Conservation (phyloP, 2,888 invertebrate genomes). For the Argyresthia goedartella region DNA sequence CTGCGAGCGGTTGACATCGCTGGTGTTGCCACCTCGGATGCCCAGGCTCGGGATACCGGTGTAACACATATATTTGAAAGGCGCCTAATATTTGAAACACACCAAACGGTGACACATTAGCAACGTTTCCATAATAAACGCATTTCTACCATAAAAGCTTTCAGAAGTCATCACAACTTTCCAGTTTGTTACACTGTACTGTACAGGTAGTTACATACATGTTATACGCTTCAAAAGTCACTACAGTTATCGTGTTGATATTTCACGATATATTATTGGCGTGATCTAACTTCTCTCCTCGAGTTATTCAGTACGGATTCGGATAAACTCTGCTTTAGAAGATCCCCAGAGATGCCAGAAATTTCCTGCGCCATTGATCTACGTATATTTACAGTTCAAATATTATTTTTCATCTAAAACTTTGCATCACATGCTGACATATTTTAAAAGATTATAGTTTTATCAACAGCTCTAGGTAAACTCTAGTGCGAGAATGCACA, state of each 20-base stretch:
- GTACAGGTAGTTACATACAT: neutral
- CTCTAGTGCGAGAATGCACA: no score
- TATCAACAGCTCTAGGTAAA: no score
- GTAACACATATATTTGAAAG: no score
- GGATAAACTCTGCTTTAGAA: conserved; percentile 1
- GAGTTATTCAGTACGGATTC: conserved; percentile 1
- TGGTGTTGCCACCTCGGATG: no score
- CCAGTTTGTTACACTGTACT: neutral
- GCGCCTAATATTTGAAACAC: no score
- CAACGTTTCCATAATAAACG: neutral
- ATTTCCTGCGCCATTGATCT: neutral
- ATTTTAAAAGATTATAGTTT: no score
- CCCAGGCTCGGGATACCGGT: no score
- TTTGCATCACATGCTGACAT: no score
- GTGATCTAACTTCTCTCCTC: conserved; percentile 2
- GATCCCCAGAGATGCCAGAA: neutral
- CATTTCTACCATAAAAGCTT: neutral
- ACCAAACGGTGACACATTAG: no score
- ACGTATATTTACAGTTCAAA: neutral
- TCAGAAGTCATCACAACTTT: neutral
- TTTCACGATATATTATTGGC: conserved; percentile 2
- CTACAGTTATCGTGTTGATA: conserved; percentile 2
- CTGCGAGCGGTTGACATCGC: no score
- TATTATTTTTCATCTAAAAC: no score
- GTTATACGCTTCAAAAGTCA: neutral